Evolutionary conservation across 1,140 invertebrate species (phyloP).

Genomic region (Brachionus paranguensis): DNA sequence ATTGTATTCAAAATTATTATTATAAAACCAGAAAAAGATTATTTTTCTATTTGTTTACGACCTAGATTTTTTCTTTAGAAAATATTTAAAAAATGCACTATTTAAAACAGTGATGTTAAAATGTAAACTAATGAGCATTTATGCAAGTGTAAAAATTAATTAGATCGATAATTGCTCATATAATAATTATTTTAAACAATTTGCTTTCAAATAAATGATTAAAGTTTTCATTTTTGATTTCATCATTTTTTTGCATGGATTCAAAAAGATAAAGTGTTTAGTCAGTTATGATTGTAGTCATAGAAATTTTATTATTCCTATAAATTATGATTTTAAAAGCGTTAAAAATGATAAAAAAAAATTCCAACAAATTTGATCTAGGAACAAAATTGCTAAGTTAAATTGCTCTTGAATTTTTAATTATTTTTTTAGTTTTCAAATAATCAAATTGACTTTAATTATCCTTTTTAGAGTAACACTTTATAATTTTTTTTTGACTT

Average conservation of each 20-base stretch:
- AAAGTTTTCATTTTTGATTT: not conserved
- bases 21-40: not conserved
- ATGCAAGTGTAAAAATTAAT: no score
- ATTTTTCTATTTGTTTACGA: not conserved
- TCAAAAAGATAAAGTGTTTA: not conserved
- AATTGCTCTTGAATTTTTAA: not conserved
- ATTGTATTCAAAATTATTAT: not conserved
- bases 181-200: no score
- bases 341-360: not conserved
- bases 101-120: not conserved
- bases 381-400: not conserved
- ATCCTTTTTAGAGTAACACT: no score
- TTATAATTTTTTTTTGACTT: not conserved
- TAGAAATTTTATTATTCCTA: not conserved
- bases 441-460: no score
- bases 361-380: not conserved
- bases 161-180: no score
- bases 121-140: no score
- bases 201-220: not conserved
- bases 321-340: not conserved
- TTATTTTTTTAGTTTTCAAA: not conserved
- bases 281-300: not conserved
- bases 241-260: not conserved
- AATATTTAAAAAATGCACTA: not conserved
- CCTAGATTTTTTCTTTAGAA: not conserved